Evolutionary conservation across 2,797 vertebrate genomes (phyloP).

Genomic region (Paguma larvata): DNA sequence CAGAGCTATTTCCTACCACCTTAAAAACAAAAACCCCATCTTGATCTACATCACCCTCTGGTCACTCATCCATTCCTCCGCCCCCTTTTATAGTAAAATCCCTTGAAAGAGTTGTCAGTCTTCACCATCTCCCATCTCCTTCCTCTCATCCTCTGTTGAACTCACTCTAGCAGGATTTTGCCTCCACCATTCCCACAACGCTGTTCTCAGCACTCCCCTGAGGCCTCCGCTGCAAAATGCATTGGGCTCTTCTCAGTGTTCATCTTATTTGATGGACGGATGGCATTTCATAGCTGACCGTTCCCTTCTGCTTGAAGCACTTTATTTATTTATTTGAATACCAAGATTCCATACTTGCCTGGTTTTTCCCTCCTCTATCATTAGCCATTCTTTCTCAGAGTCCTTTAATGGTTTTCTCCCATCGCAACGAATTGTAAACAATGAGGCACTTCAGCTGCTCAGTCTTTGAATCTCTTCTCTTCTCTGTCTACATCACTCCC

Average conservation of each 20-base stretch:
- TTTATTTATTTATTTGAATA: neutral
- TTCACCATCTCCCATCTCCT: neutral
- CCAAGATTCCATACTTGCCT: neutral
- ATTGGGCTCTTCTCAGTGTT: neutral
- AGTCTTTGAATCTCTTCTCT: neutral
- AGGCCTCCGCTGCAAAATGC: neutral
- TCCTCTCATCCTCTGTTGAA: neutral
- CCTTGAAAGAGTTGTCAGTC: neutral
- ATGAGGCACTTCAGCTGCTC: neutral
- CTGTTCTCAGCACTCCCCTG: neutral
- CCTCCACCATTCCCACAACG: neutral
- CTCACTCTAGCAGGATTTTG: neutral
- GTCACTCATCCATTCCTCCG: neutral
- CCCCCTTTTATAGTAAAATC: neutral
- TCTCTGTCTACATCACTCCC: neutral
- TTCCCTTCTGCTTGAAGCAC: neutral
- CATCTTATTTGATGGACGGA: neutral
- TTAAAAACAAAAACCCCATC: neutral
- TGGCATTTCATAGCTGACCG: neutral
- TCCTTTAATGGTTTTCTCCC: neutral
- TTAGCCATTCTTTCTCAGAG: neutral
- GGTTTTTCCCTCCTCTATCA: neutral
- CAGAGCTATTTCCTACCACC: neutral
- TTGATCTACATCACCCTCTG: neutral
- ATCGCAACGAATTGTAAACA: neutral